Conservation (phyloP, 2,888 invertebrate genomes). For the Trilocha varians region DNA sequence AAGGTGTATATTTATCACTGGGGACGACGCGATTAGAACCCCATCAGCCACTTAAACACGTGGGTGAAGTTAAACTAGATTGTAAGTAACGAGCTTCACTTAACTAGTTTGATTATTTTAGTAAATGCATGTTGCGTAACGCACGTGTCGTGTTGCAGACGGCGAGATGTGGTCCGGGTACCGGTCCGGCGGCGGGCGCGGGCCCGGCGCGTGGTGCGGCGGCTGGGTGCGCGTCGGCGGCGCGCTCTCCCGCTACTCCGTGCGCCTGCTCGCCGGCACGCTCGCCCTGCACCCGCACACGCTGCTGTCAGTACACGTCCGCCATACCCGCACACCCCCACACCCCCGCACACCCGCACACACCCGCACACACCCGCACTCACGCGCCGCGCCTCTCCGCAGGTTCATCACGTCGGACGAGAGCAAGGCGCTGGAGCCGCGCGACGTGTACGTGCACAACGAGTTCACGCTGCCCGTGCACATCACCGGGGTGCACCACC, state of each 20-base stretch:
- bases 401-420: conserved; percentile 35
- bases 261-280: conserved; percentile 46
- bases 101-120: not conserved
- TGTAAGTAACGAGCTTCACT: conserved; percentile 65
- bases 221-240: conserved; percentile 50
- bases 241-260: conserved; percentile 45
- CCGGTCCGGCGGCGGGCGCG: conserved; percentile 12
- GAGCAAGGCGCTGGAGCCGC: conserved; percentile 18
- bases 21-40: conserved; percentile 32
- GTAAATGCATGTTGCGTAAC: too few relatives aligned
- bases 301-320: conserved; percentile 27
- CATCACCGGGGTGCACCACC: conserved; percentile 25
- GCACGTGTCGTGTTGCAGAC: conserved; percentile 23
- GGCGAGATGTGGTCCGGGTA: conserved; percentile 38
- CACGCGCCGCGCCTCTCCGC: conserved; percentile 3
- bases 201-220: conserved; percentile 40
- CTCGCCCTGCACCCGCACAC: conserved; percentile 23
- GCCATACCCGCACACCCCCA: not conserved
- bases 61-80: conserved; percentile 77
- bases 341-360: too few relatives aligned
- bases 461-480: conserved; percentile 36
- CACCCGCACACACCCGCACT: too few relatives aligned
- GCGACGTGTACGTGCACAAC: conserved; percentile 37
- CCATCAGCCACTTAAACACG: conserved; percentile 26
- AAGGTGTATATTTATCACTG: conserved; percentile 29